Evolutionary conservation across 1,140 invertebrate species (phyloP).

Genomic region (honey bee (Apis mellifera)): DNA sequence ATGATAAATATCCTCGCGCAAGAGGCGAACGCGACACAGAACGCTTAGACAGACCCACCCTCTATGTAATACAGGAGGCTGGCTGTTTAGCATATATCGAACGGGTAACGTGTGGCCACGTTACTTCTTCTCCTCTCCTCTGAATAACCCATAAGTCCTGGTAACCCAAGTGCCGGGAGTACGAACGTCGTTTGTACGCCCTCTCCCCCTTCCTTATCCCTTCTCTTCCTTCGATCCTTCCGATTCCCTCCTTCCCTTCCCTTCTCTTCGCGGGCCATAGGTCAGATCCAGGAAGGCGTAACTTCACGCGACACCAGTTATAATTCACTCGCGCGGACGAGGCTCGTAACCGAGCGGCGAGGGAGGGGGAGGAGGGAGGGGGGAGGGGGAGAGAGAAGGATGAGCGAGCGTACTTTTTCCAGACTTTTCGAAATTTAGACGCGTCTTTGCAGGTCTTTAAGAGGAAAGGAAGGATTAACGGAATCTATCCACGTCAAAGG

Average conservation of each 20-base stretch:
- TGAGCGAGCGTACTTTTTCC: constrained; percentile 15
- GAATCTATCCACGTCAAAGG: constrained; percentile 4
- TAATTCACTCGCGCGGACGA: constrained; percentile 62
- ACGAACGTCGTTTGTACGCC: constrained; percentile 56
- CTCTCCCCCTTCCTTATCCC: constrained; percentile 29
- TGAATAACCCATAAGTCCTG: constrained; percentile 75
- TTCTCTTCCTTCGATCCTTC: constrained; percentile 33
- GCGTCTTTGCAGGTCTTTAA: constrained; percentile 19
- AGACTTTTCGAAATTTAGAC: constrained; percentile 4
- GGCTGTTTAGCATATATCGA: constrained; percentile 73
- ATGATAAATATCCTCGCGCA: neutral
- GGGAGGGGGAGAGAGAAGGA: neutral
- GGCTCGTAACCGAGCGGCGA: constrained; percentile 31
- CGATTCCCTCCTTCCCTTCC: constrained; percentile 26
- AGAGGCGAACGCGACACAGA: neutral
- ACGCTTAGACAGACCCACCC: constrained; percentile 3
- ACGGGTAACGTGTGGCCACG: constrained; percentile 42
- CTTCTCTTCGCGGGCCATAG: constrained; percentile 51
- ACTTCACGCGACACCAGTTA: constrained; percentile 67
- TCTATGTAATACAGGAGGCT: constrained; percentile 55
- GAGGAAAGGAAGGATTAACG: constrained; percentile 45
- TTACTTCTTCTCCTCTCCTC: constrained; percentile 49
- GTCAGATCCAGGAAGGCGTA: constrained; percentile 70
- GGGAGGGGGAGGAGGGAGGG: neutral
- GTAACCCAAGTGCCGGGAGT: constrained; percentile 47